Evolutionary conservation across 2,113 vertebrate genomes (phyloP).

Genomic region (Podilymbus podiceps): DNA sequence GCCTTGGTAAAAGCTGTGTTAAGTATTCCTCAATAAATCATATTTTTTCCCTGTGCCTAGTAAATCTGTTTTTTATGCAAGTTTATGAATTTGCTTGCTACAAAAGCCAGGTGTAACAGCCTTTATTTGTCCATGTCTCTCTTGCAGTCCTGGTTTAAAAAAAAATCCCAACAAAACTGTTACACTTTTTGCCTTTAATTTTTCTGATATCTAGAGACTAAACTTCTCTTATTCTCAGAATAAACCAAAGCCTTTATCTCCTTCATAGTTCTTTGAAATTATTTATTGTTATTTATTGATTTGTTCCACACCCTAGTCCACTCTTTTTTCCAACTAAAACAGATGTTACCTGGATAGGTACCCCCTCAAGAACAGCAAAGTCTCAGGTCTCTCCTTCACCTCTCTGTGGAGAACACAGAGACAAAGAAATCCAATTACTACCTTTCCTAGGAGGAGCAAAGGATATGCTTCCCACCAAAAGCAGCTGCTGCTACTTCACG

Average conservation of each 20-base stretch:
- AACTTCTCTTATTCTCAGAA: not conserved
- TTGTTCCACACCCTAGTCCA: not conserved
- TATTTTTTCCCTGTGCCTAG: not conserved
- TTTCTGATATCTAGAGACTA: not conserved
- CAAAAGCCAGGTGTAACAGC: fast-evolving
- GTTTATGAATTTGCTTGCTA: not conserved
- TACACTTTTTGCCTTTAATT: not conserved
- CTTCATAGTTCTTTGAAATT: not conserved
- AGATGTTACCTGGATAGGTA: not conserved
- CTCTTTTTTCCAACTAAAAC: not conserved
- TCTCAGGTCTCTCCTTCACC: not conserved
- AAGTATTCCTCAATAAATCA: not conserved
- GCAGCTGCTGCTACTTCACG: not conserved
- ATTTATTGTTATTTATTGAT: not conserved
- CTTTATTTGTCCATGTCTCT: not conserved
- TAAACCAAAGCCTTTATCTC: not conserved
- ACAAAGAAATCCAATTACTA: not conserved
- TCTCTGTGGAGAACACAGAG: not conserved
- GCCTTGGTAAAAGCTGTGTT: not conserved
- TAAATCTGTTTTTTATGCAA: not conserved
- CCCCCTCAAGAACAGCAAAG: not conserved
- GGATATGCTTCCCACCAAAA: not conserved
- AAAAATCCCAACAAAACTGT: not conserved
- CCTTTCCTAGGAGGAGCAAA: not conserved
- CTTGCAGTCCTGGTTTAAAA: not conserved